Base-by-base conservation (phyloP, 2,888 invertebrate genomes). In the Lucinisca nassula region DNA sequence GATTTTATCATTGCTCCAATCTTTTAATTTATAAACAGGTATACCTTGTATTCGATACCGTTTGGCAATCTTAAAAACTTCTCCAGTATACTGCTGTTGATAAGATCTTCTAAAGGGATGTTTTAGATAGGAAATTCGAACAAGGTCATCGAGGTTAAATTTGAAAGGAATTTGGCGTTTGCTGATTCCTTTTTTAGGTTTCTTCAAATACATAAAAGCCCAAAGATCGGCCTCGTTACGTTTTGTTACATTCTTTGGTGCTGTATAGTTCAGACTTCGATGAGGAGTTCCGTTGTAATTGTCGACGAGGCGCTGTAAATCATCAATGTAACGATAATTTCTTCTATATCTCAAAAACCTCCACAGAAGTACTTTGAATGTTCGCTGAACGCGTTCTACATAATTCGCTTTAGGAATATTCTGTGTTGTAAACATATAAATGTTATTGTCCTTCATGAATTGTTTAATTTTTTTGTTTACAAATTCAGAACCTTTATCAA, bases 191-290 rank as follows among this genome's bases (percentile, higher is more conserved):
- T 4, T 6, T n/a, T 4, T n/a, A 30, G 0, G 10, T n/a, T 30
- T 58, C 40, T 40, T 45, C 35, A 61, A 14, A 73, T 37, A 73
- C 70, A 70, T 49, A 32, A 30, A 32, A 10, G 55, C 76, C 76
- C 81, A 81, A 1, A 61, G 24, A 38, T 82, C 75, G 8, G 82
- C 82, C 32, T 82, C 61, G 49, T 82, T 82, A 38, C 61, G 30
- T 32, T 74, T 40, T 3, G 55, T 40, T 24, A 61, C 75, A 37
- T 82, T n/a, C n/a, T n/a, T n/a, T n/a, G n/a, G n/a, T n/a, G n/a
- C n/a, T n/a, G n/a, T n/a, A n/a, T n/a, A n/a, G 35, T 79, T 40
- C 37, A 32, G 38, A 67, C 67, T 67, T 24, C 79, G n/a, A 40
- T 79, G 70, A 10, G 70, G 79, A 17, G 79, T 67, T 0, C 40